These are phyloP conservation scores for Zoanthus solanderi DNA, from an alignment of 92 coral and sea anemone genomes.

Conservation along the genomic window DNA sequence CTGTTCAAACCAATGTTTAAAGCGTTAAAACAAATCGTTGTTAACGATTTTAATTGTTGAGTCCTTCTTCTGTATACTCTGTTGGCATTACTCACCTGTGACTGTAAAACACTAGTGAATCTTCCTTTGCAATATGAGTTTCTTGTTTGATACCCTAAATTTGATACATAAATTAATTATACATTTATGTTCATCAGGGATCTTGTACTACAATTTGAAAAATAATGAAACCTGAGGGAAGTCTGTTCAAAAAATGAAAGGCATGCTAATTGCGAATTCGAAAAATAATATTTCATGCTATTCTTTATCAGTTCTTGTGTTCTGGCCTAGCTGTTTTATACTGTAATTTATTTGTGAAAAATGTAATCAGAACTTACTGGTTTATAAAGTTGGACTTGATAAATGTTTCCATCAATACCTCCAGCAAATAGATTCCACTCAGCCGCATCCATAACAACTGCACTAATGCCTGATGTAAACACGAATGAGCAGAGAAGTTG, in stretches of 20 bases:
- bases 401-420: slow-evolving; percentile 76
- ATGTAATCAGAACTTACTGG: slow-evolving; percentile 60
- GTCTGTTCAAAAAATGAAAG: too few relatives aligned
- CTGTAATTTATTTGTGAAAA: too few relatives aligned
- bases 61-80: too few relatives aligned
- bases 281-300: background rate
- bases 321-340: too few relatives aligned
- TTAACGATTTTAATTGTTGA: too few relatives aligned
- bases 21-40: too few relatives aligned
- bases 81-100: too few relatives aligned
- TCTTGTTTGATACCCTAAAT: slow-evolving; percentile 68
- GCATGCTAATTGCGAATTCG: too few relatives aligned
- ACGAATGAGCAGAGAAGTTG: slow-evolving; percentile 91
- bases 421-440: slow-evolving; percentile 95
- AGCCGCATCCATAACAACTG: slow-evolving; percentile 84
- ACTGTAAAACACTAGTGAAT: slow-evolving; percentile 66
- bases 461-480: slow-evolving; percentile 81
- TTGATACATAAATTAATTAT: too few relatives aligned
- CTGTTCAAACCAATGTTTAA: too few relatives aligned
- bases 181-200: background rate
- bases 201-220: background rate
- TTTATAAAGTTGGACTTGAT: slow-evolving; percentile 76
- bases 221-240: background rate
- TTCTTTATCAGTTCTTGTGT: background rate
- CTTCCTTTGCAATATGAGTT: slow-evolving; percentile 70